Evolutionary conservation across 2,888 invertebrate genomes (phyloP).

Genomic region (Dryococelus australis): DNA sequence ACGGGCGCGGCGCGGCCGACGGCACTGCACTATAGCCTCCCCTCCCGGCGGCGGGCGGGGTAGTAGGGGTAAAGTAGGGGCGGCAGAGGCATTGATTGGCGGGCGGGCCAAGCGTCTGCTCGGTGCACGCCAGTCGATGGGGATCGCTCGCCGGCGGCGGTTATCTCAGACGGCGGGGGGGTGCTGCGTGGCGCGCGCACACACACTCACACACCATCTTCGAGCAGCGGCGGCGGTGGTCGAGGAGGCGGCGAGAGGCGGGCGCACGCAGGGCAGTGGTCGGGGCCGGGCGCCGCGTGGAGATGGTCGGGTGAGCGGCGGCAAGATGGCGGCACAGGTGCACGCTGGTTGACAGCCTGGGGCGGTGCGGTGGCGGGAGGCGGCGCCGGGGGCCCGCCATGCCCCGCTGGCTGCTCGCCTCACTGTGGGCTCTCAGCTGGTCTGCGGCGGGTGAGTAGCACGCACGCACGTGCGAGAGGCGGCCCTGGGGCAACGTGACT

Average conservation of each 20-base stretch:
- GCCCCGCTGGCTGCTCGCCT: constrained; percentile 48
- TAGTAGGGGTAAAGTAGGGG: not conserved
- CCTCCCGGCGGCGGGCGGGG: not conserved
- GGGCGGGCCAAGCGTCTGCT: not conserved
- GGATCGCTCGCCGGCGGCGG: constrained; percentile 16
- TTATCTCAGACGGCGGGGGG: not conserved
- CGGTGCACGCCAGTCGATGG: not conserved
- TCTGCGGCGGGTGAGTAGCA: constrained; percentile 10
- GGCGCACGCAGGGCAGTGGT: constrained; percentile 53
- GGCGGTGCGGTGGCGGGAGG: constrained; percentile 10
- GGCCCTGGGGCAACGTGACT: not conserved
- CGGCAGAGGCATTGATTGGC: not conserved
- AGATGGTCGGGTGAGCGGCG: not conserved
- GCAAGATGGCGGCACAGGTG: not conserved
- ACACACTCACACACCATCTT: not conserved
- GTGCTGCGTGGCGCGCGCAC: not conserved
- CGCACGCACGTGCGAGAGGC: not conserved
- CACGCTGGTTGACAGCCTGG: constrained; percentile 9
- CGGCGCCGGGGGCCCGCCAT: constrained; percentile 34
- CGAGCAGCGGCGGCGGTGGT: constrained; percentile 30
- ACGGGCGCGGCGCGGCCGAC: not conserved
- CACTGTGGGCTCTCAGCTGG: not conserved
- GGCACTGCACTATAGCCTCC: not conserved
- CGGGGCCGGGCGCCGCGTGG: constrained; percentile 32
- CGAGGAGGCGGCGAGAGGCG: constrained; percentile 33